Conservation (phyloP, 1,140 invertebrate species). For the Maniola jurtina region DNA sequence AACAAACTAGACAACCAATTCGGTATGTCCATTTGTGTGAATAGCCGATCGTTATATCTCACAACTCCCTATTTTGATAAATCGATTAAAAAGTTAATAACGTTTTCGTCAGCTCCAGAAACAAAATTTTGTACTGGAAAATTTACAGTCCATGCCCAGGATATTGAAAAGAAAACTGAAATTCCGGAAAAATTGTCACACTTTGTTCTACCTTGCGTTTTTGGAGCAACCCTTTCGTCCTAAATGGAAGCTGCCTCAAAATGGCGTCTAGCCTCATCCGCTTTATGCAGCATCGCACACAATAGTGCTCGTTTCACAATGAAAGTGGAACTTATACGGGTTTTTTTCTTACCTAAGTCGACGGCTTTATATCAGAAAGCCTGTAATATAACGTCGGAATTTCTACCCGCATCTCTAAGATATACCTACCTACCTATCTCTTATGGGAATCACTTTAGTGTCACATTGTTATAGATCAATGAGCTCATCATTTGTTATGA, state of each 20-base stretch:
- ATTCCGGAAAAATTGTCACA: not conserved
- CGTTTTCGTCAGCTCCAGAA: too few relatives aligned
- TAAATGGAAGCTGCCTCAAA: constrained; percentile 40
- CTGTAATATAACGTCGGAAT: constrained; percentile 17
- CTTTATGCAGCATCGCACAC: constrained; percentile 46
- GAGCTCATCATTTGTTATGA: not conserved
- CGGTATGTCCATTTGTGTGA: too few relatives aligned
- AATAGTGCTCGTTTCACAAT: constrained; percentile 56
- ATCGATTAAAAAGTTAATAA: too few relatives aligned
- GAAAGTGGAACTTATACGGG: constrained; percentile 65
- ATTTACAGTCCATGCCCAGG: not conserved
- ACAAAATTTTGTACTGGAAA: too few relatives aligned
- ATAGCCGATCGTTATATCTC: too few relatives aligned
- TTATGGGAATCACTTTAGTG: constrained; percentile 31
- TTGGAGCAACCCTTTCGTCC: constrained; percentile 18
- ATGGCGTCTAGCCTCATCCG: constrained; percentile 46
- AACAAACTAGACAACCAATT: too few relatives aligned
- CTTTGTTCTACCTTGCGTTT: not conserved
- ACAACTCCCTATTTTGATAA: too few relatives aligned
- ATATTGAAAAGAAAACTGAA: not conserved
- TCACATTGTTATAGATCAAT: constrained; percentile 39
- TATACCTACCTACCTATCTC: not conserved
- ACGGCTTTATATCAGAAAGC: constrained; percentile 51
- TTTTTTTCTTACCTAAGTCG: constrained; percentile 52
- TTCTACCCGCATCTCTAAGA: constrained; percentile 35